Evolutionary conservation across 2,797 vertebrate genomes (phyloP).

Genomic region (Arctocebus calabarensis): DNA sequence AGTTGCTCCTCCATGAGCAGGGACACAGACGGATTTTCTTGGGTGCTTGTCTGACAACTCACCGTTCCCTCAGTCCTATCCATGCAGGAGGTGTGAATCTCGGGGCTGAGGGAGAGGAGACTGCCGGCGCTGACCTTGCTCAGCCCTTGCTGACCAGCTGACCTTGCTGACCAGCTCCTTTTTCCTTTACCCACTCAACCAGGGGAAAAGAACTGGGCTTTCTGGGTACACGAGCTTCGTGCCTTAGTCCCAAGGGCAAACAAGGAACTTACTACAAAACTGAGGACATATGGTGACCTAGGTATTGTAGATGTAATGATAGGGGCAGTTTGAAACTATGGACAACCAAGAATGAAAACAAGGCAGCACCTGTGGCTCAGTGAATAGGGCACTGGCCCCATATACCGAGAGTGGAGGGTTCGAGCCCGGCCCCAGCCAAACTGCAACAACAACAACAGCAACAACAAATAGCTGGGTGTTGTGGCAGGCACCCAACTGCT

Average conservation of each 20-base stretch:
- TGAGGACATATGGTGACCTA: background rate
- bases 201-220: background rate
- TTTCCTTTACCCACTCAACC: background rate
- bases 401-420: too few relatives aligned
- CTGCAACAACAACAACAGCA: too few relatives aligned
- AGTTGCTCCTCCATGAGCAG: background rate
- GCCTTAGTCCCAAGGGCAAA: background rate
- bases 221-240: background rate
- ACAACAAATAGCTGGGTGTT: too few relatives aligned
- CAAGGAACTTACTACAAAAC: background rate
- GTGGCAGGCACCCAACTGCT: too few relatives aligned
- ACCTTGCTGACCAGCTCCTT: too few relatives aligned
- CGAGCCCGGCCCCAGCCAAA: too few relatives aligned
- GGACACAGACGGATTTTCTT: background rate
- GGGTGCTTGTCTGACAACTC: background rate
- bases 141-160: too few relatives aligned
- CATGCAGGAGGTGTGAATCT: background rate
- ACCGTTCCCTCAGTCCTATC: background rate
- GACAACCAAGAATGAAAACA: background rate
- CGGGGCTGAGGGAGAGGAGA: background rate
- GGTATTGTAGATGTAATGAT: background rate
- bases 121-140: background rate
- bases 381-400: too few relatives aligned
- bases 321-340: background rate
- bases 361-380: too few relatives aligned